phyloP scores from a whole-genome alignment of 2,797 vertebrate genomes.

The Lindbergichthys nudifrons region DNA sequence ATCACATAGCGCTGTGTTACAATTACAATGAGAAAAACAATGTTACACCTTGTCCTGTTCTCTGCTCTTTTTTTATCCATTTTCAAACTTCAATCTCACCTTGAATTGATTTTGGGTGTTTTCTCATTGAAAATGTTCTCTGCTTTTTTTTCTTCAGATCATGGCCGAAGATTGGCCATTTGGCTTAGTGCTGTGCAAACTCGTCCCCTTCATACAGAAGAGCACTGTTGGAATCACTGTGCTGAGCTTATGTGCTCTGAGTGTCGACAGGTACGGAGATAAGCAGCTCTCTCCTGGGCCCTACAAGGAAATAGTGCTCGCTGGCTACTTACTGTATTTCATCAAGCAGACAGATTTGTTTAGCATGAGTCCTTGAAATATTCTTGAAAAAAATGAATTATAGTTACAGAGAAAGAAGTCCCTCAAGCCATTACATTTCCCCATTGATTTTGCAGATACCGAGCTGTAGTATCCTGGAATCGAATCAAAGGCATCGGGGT shows the following conservation, averaged over 20 bases:
- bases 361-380: conserved; percentile 67
- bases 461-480: conserved; percentile 92
- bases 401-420: conserved; percentile 57
- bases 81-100: conserved; percentile 42
- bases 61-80: conserved; percentile 30
- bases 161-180: conserved; percentile 94
- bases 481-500: conserved; percentile 91
- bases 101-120: conserved; percentile 41
- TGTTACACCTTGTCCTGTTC: conserved; percentile 1
- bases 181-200: conserved; percentile 91
- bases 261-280: conserved; percentile 91
- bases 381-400: conserved; percentile 58
- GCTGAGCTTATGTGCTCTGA: conserved; percentile 93
- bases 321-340: conserved; percentile 57
- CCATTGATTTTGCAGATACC: conserved; percentile 86
- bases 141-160: conserved; percentile 82
- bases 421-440: conserved; percentile 57
- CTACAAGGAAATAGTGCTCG: conserved; percentile 43
- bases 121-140: conserved; percentile 27
- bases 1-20: conserved; percentile 17
- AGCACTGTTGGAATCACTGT: conserved; percentile 94
- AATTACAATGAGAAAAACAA: conserved; percentile 39
- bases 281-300: conserved; percentile 43
- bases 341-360: conserved; percentile 66
- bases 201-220: conserved; percentile 96